These are phyloP conservation scores for Suncus etruscus DNA, from an alignment of 2,113 vertebrate species.

Conservation along the genomic window DNA sequence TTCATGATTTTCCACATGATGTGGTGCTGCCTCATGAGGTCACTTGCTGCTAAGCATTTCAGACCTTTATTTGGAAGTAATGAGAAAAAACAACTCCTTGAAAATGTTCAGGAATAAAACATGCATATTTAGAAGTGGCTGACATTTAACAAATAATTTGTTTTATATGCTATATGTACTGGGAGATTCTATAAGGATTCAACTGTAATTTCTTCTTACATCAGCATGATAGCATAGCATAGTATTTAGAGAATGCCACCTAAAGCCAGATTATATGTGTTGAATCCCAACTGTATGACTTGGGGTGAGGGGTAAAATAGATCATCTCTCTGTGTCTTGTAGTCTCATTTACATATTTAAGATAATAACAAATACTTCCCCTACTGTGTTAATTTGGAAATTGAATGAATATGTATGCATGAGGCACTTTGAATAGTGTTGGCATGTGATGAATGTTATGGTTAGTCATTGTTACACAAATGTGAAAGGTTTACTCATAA, in stretches of 20 bases:
- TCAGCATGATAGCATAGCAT: background rate
- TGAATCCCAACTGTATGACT: conserved; percentile 23
- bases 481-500: background rate
- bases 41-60: conserved; percentile 52
- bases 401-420: background rate
- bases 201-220: background rate
- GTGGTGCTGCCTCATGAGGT: conserved; percentile 55
- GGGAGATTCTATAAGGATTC: background rate
- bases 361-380: background rate
- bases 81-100: conserved; percentile 55
- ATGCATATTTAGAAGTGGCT: conserved; percentile 42
- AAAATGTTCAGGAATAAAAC: conserved; percentile 51
- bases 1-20: conserved; percentile 62
- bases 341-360: background rate
- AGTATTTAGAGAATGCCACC: background rate
- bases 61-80: conserved; percentile 61
- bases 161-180: background rate
- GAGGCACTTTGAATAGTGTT: background rate
- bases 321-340: background rate
- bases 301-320: background rate
- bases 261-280: background rate
- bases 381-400: background rate
- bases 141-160: conserved; percentile 24
- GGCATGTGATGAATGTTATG: background rate
- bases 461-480: conserved; percentile 20